Base-by-base conservation (phyloP, 2,888 invertebrate genomes). In the Parnassius mnemosyne region DNA sequence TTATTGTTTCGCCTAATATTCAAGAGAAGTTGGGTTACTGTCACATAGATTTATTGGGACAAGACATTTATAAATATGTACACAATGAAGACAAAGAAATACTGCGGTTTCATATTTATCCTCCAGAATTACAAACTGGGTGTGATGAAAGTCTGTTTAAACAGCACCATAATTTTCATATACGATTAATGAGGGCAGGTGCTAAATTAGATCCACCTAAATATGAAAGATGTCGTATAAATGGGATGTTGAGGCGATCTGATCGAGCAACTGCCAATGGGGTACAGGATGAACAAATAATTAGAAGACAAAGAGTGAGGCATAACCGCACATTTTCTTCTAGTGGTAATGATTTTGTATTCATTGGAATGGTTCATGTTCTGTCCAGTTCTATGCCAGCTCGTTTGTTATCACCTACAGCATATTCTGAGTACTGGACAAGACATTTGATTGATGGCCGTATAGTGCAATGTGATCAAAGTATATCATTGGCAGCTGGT, bases 381-480 rank as follows among this genome's bases (percentile, higher is more conserved):
- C 84, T 95, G 72, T 78, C 89, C 10, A 86, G 79, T 72, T 75
- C 81, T 41, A 93, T 95, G 75, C 95, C 96, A 62, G 78, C 87
- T 46, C 79, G 83, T 56, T 81, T 91, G 55, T 92, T 95, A 59
- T 93, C 96, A 56, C 94, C 91, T 1, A 85, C 88, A 47, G 87
- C 94, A 44, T 94, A 95, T 71, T 94, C 97, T 75, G 97, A 98
- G 82, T 98, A 98, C 83, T 95, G 96, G 78, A 97, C 97, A 1
- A 93, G 97, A 69, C 98, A 98, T 86, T 92, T 96, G 62, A 94
- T 97, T 59, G 97, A 97, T 88, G 97, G 98, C 0, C 93, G 95
- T 54, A 97, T 98, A 69, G 95, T 97, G 57, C 97, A 95, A 79
- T 96, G 96, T 80, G 98, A 98, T 82, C 97, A 97, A 80, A 94